Evolutionary conservation across 2,113 vertebrate genomes (phyloP), one percentile per base, ranked within the genome.

Genomic region (Rhinichthys klamathensis): DNA sequence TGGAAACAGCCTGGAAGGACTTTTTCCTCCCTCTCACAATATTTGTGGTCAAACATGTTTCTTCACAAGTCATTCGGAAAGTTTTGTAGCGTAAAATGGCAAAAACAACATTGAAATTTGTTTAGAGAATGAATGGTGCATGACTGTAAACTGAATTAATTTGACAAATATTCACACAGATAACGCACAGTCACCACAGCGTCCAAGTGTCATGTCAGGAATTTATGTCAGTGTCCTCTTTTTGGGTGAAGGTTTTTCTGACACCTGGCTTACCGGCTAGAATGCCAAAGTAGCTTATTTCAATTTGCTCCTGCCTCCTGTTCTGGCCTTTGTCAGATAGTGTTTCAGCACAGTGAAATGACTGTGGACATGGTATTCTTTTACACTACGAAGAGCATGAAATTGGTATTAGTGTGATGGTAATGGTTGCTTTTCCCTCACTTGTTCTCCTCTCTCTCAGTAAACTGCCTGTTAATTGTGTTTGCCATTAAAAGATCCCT

Each of bases 351-450:
- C 65, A 80, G 83, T 70, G 69, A 79, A 83, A 85, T 84, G 54
- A 87, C 56, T 77, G 73, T 82, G 78, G 60, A 85, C 82, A 72
- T 88, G 87, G 85, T 82, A 79, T 83, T 86, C 83, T 84, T 88
- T 90, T 89, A 90, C 86, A 89, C 84, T 87, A 84, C 79, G 75
- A 85, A 83, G 84, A 89, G 87, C 84, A 21, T 89, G 86, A 87
- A 89, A 91, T 89, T 90, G 86, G 88, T 63, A 85, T 84, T 82
- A 77, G 78, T 83, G 46, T 82, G 79, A 73, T 35, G 60, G 44
- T 88, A 86, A 87, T 87, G 84, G 35, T 75, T 23, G 78, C 73
- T 74, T 70, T 73, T 77, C 82, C n/a, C 56, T 51, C 82, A 44
- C 70, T 49, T 81, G 80, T 86, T 86, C 88, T 82, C n/a, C 72